phyloP scores from a whole-genome alignment of 2,797 vertebrate species.

The Natrix natrix region DNA sequence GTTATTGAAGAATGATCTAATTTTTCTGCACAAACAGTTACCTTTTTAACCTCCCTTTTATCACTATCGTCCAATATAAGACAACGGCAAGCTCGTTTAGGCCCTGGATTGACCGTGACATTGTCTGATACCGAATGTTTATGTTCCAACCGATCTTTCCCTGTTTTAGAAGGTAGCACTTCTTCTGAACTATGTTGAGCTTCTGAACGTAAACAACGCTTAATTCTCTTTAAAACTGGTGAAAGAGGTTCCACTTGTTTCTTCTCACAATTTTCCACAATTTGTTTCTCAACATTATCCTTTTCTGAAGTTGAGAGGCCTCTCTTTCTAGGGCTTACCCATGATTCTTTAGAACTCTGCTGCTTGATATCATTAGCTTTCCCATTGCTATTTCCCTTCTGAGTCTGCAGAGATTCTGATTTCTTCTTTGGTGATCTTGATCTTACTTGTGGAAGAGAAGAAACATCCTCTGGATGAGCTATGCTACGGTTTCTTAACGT shows the following conservation, averaged over 20 bases:
- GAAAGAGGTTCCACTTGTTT: slow-evolving; percentile 74
- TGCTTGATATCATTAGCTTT: slow-evolving; percentile 81
- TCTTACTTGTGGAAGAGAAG: slow-evolving; percentile 83
- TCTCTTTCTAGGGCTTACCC: slow-evolving; percentile 87
- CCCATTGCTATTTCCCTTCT: slow-evolving; percentile 74
- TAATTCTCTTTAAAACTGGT: slow-evolving; percentile 88
- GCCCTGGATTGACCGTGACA: slow-evolving; percentile 72
- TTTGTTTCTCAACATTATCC: slow-evolving; percentile 81
- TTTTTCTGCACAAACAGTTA: slow-evolving; percentile 69
- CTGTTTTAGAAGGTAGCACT: slow-evolving; percentile 74
- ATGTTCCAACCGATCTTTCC: slow-evolving; percentile 76
- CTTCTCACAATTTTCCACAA: slow-evolving; percentile 82
- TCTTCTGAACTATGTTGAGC: slow-evolving; percentile 85
- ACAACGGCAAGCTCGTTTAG: slow-evolving; percentile 78
- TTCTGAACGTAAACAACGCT: slow-evolving; percentile 86
- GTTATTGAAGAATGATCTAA: slow-evolving; percentile 71
- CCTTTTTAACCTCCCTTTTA: slow-evolving; percentile 83
- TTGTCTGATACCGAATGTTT: slow-evolving; percentile 75
- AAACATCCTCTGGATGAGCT: slow-evolving; percentile 91
- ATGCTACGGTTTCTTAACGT: slow-evolving; percentile 99
- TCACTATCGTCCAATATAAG: slow-evolving; percentile 82
- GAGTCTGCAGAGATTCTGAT: slow-evolving; percentile 78
- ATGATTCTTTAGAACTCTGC: slow-evolving; percentile 77
- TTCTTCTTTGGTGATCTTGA: slow-evolving; percentile 97
- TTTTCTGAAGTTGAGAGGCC: slow-evolving; percentile 86